phyloP scores from a whole-genome alignment of 2,113 vertebrate genomes.

The Conger conger region DNA sequence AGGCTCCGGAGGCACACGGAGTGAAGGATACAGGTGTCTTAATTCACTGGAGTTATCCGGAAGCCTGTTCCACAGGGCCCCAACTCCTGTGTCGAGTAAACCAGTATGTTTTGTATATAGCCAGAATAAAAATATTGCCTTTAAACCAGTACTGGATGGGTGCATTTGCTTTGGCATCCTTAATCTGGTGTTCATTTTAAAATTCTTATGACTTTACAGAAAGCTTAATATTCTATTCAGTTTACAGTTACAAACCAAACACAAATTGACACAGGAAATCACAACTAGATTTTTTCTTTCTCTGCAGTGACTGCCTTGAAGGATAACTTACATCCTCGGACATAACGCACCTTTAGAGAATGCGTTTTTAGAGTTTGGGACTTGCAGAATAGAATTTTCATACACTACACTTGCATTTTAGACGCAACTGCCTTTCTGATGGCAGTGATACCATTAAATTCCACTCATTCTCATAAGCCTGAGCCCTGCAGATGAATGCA shows the following conservation, averaged over 20 bases:
- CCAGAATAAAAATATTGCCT: neutral
- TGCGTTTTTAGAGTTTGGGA: neutral
- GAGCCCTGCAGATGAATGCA: too few relatives aligned
- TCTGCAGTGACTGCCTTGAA: neutral
- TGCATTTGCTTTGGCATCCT: neutral
- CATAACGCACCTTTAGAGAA: neutral
- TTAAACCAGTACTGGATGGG: neutral
- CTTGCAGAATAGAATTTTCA: neutral
- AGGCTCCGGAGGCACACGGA: neutral
- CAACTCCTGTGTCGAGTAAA: neutral
- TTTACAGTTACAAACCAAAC: neutral
- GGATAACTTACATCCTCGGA: neutral
- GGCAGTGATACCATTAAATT: too few relatives aligned
- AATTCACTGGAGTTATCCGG: neutral
- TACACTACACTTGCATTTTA: neutral
- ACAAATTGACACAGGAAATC: neutral
- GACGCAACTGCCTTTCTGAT: neutral
- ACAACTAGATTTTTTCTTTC: neutral
- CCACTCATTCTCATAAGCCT: too few relatives aligned
- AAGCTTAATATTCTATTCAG: neutral
- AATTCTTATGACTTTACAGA: neutral
- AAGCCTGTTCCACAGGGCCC: neutral
- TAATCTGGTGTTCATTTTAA: neutral
- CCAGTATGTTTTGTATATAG: too few relatives aligned
- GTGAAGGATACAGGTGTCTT: neutral